phyloP scores from a whole-genome alignment of 1,140 invertebrate species.

The Hyphantria cunea region DNA sequence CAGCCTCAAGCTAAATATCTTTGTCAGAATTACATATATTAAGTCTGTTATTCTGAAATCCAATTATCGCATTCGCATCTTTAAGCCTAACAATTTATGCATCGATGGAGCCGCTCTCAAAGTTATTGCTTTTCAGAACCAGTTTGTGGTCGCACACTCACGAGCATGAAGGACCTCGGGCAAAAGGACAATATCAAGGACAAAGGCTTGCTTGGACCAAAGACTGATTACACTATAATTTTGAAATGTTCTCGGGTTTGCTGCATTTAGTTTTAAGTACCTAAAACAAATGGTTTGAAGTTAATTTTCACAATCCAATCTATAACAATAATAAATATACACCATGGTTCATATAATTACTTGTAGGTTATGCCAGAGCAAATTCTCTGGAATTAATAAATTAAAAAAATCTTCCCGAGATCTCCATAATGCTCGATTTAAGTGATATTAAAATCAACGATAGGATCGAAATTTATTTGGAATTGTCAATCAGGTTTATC shows the following conservation, averaged over 20 bases:
- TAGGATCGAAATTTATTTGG: too few species aligned
- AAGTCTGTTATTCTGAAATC: conserved; percentile 9
- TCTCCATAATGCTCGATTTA: too few species aligned
- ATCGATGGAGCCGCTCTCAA: conserved; percentile 46
- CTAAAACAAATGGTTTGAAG: too few species aligned
- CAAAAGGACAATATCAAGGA: conserved; percentile 53
- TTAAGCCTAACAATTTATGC: conserved; percentile 41
- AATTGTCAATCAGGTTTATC: too few species aligned
- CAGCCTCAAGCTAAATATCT: too few species aligned
- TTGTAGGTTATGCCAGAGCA: too few species aligned
- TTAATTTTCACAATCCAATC: too few species aligned
- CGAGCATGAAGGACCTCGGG: conserved; percentile 18
- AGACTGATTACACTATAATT: background rate
- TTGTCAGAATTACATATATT: background rate
- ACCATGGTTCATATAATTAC: too few species aligned
- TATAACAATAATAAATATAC: too few species aligned
- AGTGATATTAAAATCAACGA: too few species aligned
- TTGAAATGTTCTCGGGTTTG: background rate
- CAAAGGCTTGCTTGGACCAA: conserved; percentile 30
- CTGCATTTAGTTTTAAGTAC: background rate
- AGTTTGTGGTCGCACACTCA: conserved; percentile 41
- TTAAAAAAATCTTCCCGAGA: too few species aligned
- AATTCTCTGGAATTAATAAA: too few species aligned
- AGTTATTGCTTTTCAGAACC: conserved; percentile 62
- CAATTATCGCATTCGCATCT: conserved; percentile 26